Evolutionary conservation across 2,113 vertebrate species (phyloP).

Genomic region (Gobius niger): DNA sequence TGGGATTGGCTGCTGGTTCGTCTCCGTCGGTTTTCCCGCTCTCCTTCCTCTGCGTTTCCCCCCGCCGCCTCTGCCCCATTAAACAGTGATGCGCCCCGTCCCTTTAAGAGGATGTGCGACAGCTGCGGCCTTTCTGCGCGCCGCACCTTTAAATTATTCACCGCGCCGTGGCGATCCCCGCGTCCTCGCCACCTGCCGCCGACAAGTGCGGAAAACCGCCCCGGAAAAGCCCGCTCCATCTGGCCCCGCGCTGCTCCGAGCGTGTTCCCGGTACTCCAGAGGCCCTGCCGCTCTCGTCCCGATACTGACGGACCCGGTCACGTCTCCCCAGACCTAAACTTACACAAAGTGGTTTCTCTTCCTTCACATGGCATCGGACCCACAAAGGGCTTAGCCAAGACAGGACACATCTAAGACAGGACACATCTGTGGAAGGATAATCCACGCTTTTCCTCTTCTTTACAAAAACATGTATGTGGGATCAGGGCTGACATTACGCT

Average conservation of each 20-base stretch:
- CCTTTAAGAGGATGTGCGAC: conserved; percentile 82
- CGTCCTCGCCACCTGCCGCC: conserved; percentile 73
- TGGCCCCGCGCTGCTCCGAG: conserved; percentile 36
- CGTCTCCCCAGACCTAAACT: not conserved
- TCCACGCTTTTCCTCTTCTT: not conserved
- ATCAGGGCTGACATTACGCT: no score
- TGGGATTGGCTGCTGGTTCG: not conserved
- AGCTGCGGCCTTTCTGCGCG: conserved; percentile 84
- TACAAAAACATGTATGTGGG: no score
- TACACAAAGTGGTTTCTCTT: not conserved
- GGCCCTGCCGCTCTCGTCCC: not conserved
- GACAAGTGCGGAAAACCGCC: conserved; percentile 59
- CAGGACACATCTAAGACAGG: not conserved
- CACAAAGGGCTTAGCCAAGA: not conserved
- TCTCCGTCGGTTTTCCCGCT: not conserved
- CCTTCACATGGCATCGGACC: not conserved
- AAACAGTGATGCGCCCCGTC: conserved; percentile 86
- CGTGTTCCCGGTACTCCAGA: conserved; percentile 15
- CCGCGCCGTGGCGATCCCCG: conserved; percentile 65
- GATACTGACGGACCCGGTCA: not conserved
- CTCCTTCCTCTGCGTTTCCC: conserved; percentile 70
- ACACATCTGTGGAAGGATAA: not conserved
- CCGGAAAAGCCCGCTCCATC: conserved; percentile 62
- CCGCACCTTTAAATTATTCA: conserved; percentile 86
- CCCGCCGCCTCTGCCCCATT: conserved; percentile 87